Conservation (phyloP, 2,888 invertebrate species). For the Diogma glabrata region DNA sequence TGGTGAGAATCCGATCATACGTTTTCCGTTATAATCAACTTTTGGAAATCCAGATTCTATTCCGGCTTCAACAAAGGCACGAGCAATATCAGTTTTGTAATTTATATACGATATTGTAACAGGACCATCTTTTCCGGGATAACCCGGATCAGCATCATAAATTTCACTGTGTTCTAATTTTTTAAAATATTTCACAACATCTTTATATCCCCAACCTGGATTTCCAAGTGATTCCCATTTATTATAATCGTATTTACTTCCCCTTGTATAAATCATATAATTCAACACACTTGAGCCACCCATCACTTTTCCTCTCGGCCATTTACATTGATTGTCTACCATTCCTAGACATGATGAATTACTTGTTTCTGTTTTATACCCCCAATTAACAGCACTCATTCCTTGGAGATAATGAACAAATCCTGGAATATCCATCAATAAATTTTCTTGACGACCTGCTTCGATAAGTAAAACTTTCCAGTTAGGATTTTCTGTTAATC, state of each 20-base stretch:
- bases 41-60: slow-evolving; percentile 48
- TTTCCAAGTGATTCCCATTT: slow-evolving; percentile 62
- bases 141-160: slow-evolving; percentile 36
- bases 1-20: slow-evolving; percentile 48
- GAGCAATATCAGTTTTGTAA: slow-evolving; percentile 45
- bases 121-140: slow-evolving; percentile 44
- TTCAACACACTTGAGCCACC: slow-evolving; percentile 74
- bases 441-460: slow-evolving; percentile 59
- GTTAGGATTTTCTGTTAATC: slow-evolving; percentile 55
- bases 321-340: slow-evolving; percentile 60
- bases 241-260: slow-evolving; percentile 60
- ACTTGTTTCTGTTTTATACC: slow-evolving; percentile 67
- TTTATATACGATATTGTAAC: slow-evolving; percentile 45
- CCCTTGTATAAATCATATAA: slow-evolving; percentile 69
- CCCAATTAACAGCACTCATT: slow-evolving; percentile 63
- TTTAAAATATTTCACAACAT: slow-evolving; percentile 64
- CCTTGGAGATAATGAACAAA: slow-evolving; percentile 61
- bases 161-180: slow-evolving; percentile 63
- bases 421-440: slow-evolving; percentile 64
- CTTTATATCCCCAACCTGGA: slow-evolving; percentile 59
- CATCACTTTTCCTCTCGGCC: slow-evolving; percentile 70
- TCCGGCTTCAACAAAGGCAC: slow-evolving; percentile 52
- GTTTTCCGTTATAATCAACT: slow-evolving; percentile 54
- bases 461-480: slow-evolving; percentile 57
- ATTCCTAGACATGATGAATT: slow-evolving; percentile 60